Percentiles rank a stretch among this genome's conserved stretches.
These are phyloP conservation scores for Mus pahari DNA, from an alignment of 2,113 vertebrate species.

Conservation along the genomic window DNA sequence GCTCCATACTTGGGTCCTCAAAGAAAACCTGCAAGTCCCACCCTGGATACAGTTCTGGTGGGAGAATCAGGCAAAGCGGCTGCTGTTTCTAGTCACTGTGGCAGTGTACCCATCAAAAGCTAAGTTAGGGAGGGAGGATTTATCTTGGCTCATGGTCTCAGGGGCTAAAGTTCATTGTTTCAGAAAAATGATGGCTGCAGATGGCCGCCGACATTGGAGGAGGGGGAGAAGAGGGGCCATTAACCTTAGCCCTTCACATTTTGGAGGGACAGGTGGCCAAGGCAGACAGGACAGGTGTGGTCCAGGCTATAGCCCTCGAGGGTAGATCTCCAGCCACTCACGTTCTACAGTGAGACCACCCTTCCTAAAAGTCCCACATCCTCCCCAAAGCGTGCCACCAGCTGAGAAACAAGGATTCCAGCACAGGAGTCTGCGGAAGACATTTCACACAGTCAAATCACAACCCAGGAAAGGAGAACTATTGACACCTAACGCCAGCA, in stretches of 20 bases:
- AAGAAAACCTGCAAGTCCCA: not conserved
- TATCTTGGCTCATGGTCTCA: not conserved
- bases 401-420: not conserved
- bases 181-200: not conserved
- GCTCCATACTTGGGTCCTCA: not conserved
- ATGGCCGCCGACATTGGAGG: too few species aligned
- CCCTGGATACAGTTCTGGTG: not conserved
- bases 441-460: not conserved
- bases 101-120: not conserved
- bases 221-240: too few species aligned
- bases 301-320: not conserved
- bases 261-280: not conserved
- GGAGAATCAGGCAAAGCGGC: not conserved
- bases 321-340: not conserved
- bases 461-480: not conserved
- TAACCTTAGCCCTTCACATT: not conserved
- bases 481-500: not conserved
- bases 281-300: too few species aligned
- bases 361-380: not conserved
- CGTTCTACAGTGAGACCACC: not conserved
- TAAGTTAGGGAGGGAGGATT: not conserved
- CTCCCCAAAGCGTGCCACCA: not conserved
- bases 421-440: not conserved
- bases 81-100: not conserved
- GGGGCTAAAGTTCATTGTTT: not conserved